These are phyloP conservation scores for Cinclus mexicanus DNA, from an alignment of 2,113 vertebrate genomes.

Conservation along the genomic window DNA sequence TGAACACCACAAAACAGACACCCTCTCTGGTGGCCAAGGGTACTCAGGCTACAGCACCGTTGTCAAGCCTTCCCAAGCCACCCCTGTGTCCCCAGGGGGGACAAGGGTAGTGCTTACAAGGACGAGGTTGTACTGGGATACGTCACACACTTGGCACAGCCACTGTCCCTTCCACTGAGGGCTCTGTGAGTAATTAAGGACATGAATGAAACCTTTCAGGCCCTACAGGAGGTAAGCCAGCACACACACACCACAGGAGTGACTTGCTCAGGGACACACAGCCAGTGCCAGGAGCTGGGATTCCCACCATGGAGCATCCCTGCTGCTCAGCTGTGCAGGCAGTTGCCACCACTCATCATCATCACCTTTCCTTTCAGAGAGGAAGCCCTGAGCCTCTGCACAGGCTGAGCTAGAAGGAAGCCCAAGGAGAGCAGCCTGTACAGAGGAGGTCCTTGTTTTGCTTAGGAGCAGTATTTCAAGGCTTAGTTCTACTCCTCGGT, in stretches of 20 bases:
- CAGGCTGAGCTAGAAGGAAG: background rate
- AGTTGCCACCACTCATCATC: background rate
- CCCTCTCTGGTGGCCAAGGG: background rate
- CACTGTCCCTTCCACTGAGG: constrained; percentile 39
- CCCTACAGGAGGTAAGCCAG: constrained; percentile 37
- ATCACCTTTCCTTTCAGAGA: background rate
- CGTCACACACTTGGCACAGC: constrained; percentile 31
- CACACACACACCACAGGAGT: background rate
- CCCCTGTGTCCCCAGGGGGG: background rate
- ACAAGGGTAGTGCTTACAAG: background rate
- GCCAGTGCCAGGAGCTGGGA: background rate
- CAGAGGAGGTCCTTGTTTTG: background rate
- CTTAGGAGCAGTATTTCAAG: background rate
- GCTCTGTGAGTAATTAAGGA: background rate
- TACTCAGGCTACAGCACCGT: background rate
- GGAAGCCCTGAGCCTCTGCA: background rate
- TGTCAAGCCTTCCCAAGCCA: background rate
- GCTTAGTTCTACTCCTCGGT: background rate
- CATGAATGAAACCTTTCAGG: constrained; percentile 47
- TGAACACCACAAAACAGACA: background rate
- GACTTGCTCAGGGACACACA: background rate
- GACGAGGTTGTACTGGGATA: background rate
- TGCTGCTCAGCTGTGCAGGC: background rate
- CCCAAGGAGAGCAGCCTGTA: background rate
- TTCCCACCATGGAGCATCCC: background rate